Evolutionary conservation across 2,797 vertebrate species (phyloP).

Genomic region (Pteropus rufus): DNA sequence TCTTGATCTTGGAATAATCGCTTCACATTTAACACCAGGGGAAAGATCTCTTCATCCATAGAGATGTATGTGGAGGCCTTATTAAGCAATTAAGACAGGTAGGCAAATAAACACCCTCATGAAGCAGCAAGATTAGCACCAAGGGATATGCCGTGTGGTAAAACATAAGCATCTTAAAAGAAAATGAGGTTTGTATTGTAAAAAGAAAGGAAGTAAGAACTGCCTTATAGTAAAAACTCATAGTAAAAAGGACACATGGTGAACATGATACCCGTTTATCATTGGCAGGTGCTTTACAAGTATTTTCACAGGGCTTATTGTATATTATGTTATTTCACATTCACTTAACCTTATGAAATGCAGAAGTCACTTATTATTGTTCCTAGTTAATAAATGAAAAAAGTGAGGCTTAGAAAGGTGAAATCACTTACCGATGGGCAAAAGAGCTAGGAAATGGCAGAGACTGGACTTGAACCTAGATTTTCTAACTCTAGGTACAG

Average conservation of each 20-base stretch:
- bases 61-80: constrained; percentile 5
- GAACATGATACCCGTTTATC: background rate
- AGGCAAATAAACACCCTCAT: constrained; percentile 32
- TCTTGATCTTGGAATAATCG: constrained; percentile 40
- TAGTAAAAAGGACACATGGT: background rate
- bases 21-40: constrained; percentile 5
- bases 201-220: constrained; percentile 1
- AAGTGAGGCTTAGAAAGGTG: background rate
- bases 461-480: background rate
- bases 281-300: background rate
- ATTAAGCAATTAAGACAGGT: constrained; percentile 55
- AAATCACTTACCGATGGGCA: background rate
- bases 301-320: background rate
- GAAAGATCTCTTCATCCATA: constrained; percentile 38
- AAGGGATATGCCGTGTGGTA: background rate
- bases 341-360: background rate
- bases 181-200: constrained; percentile 13
- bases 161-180: constrained; percentile 3
- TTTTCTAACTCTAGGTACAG: background rate
- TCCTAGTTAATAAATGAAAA: constrained; percentile 16
- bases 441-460: background rate
- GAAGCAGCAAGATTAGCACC: constrained; percentile 33
- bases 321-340: background rate
- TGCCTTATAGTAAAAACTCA: background rate
- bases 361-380: background rate